Conservation (phyloP, 2,797 vertebrate genomes). For the Sternarchorhynchus goeldii region DNA sequence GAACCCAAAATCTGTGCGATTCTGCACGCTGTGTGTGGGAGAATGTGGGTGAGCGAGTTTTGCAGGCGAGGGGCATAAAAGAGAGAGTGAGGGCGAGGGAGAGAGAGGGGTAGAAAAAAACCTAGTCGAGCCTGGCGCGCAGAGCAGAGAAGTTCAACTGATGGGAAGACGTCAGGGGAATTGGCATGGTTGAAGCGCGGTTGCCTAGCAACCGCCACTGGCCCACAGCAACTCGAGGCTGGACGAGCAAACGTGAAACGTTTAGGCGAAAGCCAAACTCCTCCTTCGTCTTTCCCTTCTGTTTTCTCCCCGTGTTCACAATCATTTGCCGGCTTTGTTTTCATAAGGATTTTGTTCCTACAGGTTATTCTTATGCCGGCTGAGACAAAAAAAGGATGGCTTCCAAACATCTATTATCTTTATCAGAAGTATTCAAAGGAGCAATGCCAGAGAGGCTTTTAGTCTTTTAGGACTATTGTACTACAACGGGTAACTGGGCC, state of each 20-base stretch:
- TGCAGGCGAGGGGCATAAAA: conserved; percentile 32
- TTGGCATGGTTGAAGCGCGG: conserved; percentile 41
- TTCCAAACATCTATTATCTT: too few species aligned
- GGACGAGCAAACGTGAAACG: conserved; percentile 28
- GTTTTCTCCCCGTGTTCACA: neutral
- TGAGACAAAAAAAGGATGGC: neutral
- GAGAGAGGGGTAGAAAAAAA: neutral
- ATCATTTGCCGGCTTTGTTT: neutral
- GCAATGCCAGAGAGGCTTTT: too few species aligned
- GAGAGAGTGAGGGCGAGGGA: conserved; percentile 13
- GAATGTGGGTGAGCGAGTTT: conserved; percentile 47
- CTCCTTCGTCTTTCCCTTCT: neutral
- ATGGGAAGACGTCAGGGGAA: conserved; percentile 49
- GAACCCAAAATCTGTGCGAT: conserved; percentile 40
- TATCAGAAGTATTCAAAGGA: too few species aligned
- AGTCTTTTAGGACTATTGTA: too few species aligned
- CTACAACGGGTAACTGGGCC: too few species aligned
- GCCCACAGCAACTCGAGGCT: conserved; percentile 45
- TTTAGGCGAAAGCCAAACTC: neutral
- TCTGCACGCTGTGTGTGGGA: conserved; percentile 41
- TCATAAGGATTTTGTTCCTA: neutral
- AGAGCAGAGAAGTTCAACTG: conserved; percentile 48
- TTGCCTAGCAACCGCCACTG: conserved; percentile 56
- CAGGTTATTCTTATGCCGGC: neutral
- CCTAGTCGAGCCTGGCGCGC: conserved; percentile 25